Evolutionary conservation across 2,888 invertebrate species (phyloP).

Genomic region (Xestoiulus laeticollis): DNA sequence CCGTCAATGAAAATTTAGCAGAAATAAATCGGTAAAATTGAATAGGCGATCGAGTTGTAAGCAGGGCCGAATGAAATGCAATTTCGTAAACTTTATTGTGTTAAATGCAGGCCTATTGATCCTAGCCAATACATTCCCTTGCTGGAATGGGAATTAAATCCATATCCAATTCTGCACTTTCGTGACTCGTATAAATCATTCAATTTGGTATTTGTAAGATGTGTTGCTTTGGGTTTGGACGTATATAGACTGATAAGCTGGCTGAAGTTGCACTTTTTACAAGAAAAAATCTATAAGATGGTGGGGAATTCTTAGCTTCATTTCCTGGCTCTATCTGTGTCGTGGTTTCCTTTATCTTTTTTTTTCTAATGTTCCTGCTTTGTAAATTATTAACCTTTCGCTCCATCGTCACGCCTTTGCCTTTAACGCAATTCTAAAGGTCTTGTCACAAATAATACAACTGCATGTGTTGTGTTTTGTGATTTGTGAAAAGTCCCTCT

Average conservation of each 20-base stretch:
- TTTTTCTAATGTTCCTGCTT: neutral
- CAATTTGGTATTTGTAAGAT: neutral
- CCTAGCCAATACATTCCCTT: neutral
- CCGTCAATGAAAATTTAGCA: neutral
- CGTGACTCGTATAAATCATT: slow-evolving; percentile 32
- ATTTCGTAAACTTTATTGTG: neutral
- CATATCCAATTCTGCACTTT: slow-evolving; percentile 30
- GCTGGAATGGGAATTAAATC: neutral
- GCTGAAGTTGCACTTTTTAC: neutral
- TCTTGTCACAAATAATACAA: neutral
- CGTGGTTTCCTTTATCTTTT: neutral
- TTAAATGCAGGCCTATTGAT: slow-evolving; percentile 20
- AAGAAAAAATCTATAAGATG: neutral
- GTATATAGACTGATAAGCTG: neutral
- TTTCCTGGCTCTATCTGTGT: neutral
- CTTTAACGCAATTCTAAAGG: neutral
- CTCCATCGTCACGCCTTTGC: neutral
- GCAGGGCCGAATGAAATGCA: neutral
- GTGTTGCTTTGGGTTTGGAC: neutral
- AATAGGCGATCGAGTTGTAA: neutral
- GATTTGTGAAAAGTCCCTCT: no score
- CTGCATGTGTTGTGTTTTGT: neutral
- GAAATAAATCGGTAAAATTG: neutral
- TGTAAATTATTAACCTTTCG: neutral
- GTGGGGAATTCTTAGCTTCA: neutral